Conservation (phyloP, 2,113 vertebrate genomes). For the Oreocharis arfaki region DNA sequence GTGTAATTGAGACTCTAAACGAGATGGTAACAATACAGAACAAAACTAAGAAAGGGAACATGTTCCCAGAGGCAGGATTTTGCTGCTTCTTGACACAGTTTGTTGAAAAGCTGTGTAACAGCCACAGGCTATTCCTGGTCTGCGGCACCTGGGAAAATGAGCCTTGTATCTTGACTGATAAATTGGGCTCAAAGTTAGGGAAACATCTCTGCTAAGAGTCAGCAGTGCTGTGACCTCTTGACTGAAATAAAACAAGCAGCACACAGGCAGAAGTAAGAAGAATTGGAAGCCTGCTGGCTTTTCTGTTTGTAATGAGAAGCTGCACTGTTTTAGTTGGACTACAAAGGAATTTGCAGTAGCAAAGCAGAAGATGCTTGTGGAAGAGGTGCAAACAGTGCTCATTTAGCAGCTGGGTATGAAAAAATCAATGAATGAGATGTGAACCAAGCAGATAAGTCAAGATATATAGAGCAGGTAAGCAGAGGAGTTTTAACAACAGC, state of each 20-base stretch:
- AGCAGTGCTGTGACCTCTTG: conserved; percentile 4
- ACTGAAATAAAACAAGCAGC: conserved; percentile 33
- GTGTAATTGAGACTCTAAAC: neutral
- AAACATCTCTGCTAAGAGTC: conserved; percentile 24
- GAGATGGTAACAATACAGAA: conserved; percentile 7
- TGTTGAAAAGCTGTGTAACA: conserved; percentile 61
- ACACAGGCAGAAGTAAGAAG: neutral
- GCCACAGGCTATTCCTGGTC: conserved; percentile 70
- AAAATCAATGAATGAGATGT: conserved; percentile 42
- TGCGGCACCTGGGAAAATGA: conserved; percentile 66
- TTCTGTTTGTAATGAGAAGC: conserved; percentile 28
- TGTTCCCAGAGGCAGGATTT: conserved; percentile 61
- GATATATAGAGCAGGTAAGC: conserved; percentile 50
- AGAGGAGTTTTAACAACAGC: conserved; percentile 46
- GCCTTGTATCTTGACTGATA: conserved; percentile 59
- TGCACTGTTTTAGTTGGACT: neutral
- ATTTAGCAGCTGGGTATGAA: conserved; percentile 41
- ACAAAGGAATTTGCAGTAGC: conserved; percentile 9
- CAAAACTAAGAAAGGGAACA: conserved; percentile 46
- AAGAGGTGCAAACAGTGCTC: conserved; percentile 28
- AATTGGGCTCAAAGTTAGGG: conserved; percentile 63
- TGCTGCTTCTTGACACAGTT: conserved; percentile 67
- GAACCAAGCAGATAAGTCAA: conserved; percentile 42
- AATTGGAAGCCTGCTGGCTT: conserved; percentile 1
- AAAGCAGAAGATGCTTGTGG: conserved; percentile 10